Evolutionary conservation across 64 coral and sea anemone genomes (phyloP), one percentile per base, ranked within the genome.

Genomic region (Trachythela sp.): DNA sequence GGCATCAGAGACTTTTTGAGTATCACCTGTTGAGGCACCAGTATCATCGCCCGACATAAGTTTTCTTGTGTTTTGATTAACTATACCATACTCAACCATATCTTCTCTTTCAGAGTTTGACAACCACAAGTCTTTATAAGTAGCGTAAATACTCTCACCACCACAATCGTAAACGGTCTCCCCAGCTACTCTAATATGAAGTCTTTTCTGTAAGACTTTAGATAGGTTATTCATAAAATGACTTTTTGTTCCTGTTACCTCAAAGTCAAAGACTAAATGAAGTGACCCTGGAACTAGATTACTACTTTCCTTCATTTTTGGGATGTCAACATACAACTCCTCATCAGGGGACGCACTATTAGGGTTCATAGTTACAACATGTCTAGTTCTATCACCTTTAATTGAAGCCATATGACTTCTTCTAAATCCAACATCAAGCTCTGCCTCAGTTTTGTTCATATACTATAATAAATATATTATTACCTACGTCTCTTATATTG

Each of bases 151-250:
- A 14, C 84, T 85, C 48, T 85, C 38, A 27, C 84, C 84, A n/a
- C 26, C 39, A 22, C 48, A 48, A 50, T 85, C 84, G 13, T 85
- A 85, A 20, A 85, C 84, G 17, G 84, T 85, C 24, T 45, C 84
- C 18, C 84, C 84, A n/a, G 84, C 84, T 27, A 85, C 18, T 48
- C 84, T 42, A 9, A 85, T 50, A 8, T 85, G 84, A 11, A 85
- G 84, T 48, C 84, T 45, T 50, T 85, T 85, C 22, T 85, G 84
- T 6, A 85, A 31, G 39, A 85, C 17, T 85, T 85, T 85, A 42
- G 39, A 48, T 85, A 85, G 84, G 39, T 85, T 85, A 48, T 85
- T 85, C 84, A 85, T 50, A 45, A 85, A 85, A 85, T 48, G 40
- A 39, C 48, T 85, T 26, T 85, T 85, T 50, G 84, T 85, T n/a